A percentile compares a stretch with the other conserved stretches of the same genome.
These are phyloP conservation scores for Molorchus minor DNA, from an alignment of 2,888 invertebrate species.

Conservation along the genomic window DNA sequence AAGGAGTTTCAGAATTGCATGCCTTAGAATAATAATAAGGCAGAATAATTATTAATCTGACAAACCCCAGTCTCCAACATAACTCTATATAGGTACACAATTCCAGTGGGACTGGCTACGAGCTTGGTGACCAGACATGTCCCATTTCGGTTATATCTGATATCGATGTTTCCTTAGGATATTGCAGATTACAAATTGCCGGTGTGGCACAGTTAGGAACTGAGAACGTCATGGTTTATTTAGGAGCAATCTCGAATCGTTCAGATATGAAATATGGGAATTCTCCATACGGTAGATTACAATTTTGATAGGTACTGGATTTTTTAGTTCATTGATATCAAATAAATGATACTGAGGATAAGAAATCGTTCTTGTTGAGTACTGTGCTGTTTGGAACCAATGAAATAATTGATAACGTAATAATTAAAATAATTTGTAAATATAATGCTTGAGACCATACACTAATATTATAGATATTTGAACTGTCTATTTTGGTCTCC, in stretches of 20 bases:
- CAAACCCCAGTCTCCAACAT: too few species aligned
- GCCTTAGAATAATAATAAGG: too few species aligned
- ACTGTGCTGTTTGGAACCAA: neutral
- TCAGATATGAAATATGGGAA: neutral
- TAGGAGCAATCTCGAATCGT: neutral
- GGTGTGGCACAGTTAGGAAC: neutral
- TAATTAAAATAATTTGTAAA: neutral
- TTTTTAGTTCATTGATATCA: neutral
- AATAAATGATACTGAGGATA: neutral
- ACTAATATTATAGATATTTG: neutral
- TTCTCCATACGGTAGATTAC: neutral
- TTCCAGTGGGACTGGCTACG: neutral
- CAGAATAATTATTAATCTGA: too few species aligned
- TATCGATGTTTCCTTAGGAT: neutral
- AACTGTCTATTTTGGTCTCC: neutral
- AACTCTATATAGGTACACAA: too few species aligned
- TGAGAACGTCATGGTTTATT: neutral
- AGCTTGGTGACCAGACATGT: neutral
- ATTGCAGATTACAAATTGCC: neutral
- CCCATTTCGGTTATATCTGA: neutral
- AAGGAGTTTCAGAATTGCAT: too few species aligned
- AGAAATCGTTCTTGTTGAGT: neutral
- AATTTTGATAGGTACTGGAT: neutral
- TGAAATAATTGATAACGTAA: neutral
- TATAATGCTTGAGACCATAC: neutral